Evolutionary conservation across 1,140 invertebrate species (phyloP), one percentile per base, ranked within the genome.

Genomic region (Holotrichia oblita): DNA sequence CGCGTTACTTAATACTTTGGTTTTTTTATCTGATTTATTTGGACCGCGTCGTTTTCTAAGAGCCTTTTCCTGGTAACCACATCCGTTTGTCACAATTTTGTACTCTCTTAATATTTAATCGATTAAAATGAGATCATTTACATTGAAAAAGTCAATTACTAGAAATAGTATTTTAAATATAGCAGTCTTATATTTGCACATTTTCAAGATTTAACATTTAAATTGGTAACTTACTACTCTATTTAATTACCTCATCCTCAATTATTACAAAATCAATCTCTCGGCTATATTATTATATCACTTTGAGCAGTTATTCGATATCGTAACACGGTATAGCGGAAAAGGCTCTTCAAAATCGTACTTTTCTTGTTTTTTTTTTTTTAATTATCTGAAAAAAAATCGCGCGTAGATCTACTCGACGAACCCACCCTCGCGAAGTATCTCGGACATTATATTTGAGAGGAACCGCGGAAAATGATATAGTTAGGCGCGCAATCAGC

Each of bases 401-500:
- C 34, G 34, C 73, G 73, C 73, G 40, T 74, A 44, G 41, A 74
- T 74, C 73, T 74, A 59, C 42, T 48, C 40, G 78, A 80, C 78
- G 77, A 76, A 61, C 83, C 83, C 82, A 79, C 83, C 83, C 83
- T 77, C 80, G 81, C 81, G 80, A 76, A 76, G 77, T 75, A 59
- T 74, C 34, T n/a, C 40, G 12, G 22, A 41, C 41, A 17, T 74
- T 12, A 41, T 74, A 3, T 69, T 27, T 55, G 48, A 34, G 34
- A 41, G 17, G 73, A 74, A 74, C 40, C 80, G 76, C 80, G 76
- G 79, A 40, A 80, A 80, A 81, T 78, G 82, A 77, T 44, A 83
- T 69, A 84, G 83, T 83, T 80, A 83, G 84, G 84, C 81, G 83
- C 84, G 84, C 81, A 27, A 22, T 22, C 61, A 9, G 82, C 84